Evolutionary conservation across 2,113 vertebrate species (phyloP).

Genomic region (Machaerirhynchus nigripectus): DNA sequence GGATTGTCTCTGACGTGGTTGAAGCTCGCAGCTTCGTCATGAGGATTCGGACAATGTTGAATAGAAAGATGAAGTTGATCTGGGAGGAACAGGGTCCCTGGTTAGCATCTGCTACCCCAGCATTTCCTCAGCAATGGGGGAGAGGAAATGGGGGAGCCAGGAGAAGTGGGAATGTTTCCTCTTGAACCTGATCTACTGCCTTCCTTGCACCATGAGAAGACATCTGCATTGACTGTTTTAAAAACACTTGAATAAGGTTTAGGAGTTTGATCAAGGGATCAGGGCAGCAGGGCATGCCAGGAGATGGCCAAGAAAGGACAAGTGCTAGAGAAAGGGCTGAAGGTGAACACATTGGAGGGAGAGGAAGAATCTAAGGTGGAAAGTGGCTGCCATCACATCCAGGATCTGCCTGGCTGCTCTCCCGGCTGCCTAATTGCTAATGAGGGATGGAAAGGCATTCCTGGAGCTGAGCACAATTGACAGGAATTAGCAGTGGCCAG

Average conservation of each 20-base stretch:
- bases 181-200: background rate
- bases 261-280: background rate
- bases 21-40: constrained; percentile 95
- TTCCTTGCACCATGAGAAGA: background rate
- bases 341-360: background rate
- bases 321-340: background rate
- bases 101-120: background rate
- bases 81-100: constrained; percentile 56
- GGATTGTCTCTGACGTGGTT: constrained; percentile 92
- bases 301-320: background rate
- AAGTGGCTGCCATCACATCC: background rate
- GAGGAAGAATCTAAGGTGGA: background rate
- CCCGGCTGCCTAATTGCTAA: rapidly evolving
- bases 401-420: background rate
- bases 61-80: constrained; percentile 97
- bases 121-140: background rate
- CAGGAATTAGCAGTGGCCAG: background rate
- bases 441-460: background rate
- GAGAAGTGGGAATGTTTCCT: background rate
- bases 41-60: constrained; percentile 95
- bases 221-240: background rate
- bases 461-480: background rate
- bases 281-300: background rate
- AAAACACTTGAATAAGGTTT: background rate
- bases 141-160: too few species aligned